These are phyloP conservation scores for Cervus canadensis DNA, from an alignment of 2,113 vertebrate species.

Conservation along the genomic window DNA sequence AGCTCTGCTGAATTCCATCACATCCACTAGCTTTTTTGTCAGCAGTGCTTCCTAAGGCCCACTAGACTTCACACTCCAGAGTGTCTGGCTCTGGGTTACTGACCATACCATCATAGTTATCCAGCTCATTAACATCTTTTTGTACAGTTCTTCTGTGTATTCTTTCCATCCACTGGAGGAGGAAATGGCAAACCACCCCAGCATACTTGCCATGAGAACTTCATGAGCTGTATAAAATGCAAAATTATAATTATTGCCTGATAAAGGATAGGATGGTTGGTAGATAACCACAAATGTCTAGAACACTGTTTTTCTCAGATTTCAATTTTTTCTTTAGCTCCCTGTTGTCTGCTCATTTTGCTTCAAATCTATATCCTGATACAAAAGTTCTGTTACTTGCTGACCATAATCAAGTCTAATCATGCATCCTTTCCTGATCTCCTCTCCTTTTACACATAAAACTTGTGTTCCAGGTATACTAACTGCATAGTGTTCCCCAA, in stretches of 20 bases:
- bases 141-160: neutral
- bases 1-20: neutral
- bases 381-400: neutral
- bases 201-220: neutral
- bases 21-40: neutral
- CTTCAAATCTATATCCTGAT: neutral
- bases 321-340: neutral
- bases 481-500: neutral
- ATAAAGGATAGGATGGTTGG: neutral
- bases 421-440: neutral
- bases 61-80: neutral
- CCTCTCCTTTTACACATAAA: neutral
- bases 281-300: neutral
- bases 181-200: neutral
- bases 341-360: neutral
- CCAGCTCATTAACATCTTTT: neutral
- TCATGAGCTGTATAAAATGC: neutral
- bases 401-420: neutral
- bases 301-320: neutral
- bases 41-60: neutral
- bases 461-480: neutral
- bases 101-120: neutral
- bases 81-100: neutral
- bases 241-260: neutral
- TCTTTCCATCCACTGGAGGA: neutral